phyloP scores from a whole-genome alignment of 1,140 invertebrate species.

The Drosophila murphyi region DNA sequence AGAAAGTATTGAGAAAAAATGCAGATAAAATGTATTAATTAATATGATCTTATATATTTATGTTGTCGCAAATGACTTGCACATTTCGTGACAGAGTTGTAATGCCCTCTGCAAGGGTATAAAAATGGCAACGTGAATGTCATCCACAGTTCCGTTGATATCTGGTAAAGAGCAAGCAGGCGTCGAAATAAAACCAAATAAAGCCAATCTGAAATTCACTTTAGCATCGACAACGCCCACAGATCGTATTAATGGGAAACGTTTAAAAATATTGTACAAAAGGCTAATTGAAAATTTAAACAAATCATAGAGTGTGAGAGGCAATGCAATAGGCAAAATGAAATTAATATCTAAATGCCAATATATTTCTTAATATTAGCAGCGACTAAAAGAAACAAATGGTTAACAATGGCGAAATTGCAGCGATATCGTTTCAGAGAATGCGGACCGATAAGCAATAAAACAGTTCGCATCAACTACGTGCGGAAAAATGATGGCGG shows the following conservation, averaged over 20 bases:
- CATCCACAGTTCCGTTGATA: constrained; percentile 28
- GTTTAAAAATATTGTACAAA: no score
- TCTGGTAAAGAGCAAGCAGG: not conserved
- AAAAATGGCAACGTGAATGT: constrained; percentile 27
- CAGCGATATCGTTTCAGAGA: constrained; percentile 7
- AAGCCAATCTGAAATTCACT: not conserved
- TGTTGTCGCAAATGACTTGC: not conserved
- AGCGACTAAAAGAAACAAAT: no score
- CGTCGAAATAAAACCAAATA: not conserved
- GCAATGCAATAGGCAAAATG: no score
- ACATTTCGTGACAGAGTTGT: not conserved
- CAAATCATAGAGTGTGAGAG: no score
- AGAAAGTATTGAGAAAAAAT: no score
- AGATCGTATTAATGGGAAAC: not conserved
- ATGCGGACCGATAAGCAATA: constrained; percentile 30
- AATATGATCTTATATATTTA: no score
- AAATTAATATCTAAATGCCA: no score
- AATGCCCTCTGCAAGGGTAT: not conserved
- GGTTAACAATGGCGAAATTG: not conserved
- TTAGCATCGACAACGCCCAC: not conserved
- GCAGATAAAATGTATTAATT: no score
- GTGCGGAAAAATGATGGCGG: constrained; percentile 54
- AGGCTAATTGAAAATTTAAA: no score
- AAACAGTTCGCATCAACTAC: constrained; percentile 62
- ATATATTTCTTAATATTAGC: no score